A percentile compares a stretch with the other conserved stretches of the same genome.
phyloP scores from a whole-genome alignment of 2,113 vertebrate species.

The Catharus bicknelli region DNA sequence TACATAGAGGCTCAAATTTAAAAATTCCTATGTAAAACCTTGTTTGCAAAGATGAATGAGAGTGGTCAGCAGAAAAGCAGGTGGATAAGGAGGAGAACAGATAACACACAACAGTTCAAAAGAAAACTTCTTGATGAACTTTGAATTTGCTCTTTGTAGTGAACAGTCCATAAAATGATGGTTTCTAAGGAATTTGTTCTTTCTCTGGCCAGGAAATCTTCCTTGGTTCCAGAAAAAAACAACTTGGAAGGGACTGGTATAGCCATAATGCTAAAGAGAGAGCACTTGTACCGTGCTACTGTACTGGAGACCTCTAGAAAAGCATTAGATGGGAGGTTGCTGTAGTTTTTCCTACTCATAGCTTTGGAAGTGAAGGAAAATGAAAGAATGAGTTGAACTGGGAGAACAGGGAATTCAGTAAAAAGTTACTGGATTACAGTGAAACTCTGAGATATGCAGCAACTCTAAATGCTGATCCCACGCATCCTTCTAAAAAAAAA shows the following conservation, averaged over 20 bases:
- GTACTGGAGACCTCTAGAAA: neutral
- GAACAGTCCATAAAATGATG: neutral
- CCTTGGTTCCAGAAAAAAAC: neutral
- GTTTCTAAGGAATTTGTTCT: neutral
- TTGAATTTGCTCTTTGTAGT: neutral
- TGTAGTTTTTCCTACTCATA: neutral
- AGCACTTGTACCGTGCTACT: neutral
- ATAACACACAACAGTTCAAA: neutral
- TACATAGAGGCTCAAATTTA: neutral
- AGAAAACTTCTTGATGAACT: neutral
- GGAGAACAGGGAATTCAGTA: neutral
- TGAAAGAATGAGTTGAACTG: neutral
- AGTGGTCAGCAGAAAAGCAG: neutral
- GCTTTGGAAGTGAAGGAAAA: neutral
- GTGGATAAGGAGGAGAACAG: neutral
- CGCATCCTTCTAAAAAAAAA: neutral
- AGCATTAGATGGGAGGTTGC: neutral
- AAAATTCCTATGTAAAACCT: neutral
- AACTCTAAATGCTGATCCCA: neutral
- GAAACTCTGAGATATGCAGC: neutral
- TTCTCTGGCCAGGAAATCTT: neutral
- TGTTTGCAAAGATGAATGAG: neutral
- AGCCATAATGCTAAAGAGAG: neutral
- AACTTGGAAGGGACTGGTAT: neutral
- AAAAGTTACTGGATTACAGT: neutral